A percentile compares a stretch with the other conserved stretches of the same genome.
phyloP scores from a whole-genome alignment of 2,888 invertebrate species.

The Latrodectus hesperus region DNA sequence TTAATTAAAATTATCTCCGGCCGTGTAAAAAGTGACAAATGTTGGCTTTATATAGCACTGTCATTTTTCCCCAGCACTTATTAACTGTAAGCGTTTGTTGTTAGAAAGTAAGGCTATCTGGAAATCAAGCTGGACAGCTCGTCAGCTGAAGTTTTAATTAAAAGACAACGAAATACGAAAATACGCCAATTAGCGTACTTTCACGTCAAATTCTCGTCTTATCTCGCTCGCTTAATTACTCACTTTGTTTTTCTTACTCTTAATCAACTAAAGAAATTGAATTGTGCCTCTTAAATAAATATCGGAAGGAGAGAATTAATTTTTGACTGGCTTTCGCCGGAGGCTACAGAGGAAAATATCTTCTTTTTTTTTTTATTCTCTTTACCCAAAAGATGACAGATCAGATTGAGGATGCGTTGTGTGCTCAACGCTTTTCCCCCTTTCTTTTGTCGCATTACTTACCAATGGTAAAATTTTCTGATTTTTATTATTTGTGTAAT shows the following conservation, averaged over 20 bases:
- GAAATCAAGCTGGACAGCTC: slow-evolving; percentile 44
- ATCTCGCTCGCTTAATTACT: slow-evolving; percentile 40
- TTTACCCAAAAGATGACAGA: neutral
- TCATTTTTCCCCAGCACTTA: slow-evolving; percentile 27
- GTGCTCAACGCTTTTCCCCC: too few relatives aligned
- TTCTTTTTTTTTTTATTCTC: neutral
- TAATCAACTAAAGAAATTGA: slow-evolving; percentile 44
- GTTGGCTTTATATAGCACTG: slow-evolving; percentile 16
- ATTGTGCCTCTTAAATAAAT: slow-evolving; percentile 49
- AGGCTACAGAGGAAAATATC: neutral
- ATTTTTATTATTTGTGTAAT: too few relatives aligned
- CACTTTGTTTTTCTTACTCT: slow-evolving; percentile 55
- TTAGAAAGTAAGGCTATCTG: slow-evolving; percentile 34
- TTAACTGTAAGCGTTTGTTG: slow-evolving; percentile 30
- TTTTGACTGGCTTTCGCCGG: slow-evolving; percentile 24
- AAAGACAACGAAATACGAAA: slow-evolving; percentile 60
- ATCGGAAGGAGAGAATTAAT: slow-evolving; percentile 38
- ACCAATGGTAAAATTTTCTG: too few relatives aligned
- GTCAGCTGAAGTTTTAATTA: slow-evolving; percentile 60
- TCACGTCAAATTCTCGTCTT: slow-evolving; percentile 56
- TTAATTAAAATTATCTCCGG: slow-evolving; percentile 39
- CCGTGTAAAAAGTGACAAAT: slow-evolving; percentile 19
- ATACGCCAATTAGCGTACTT: slow-evolving; percentile 58
- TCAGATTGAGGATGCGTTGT: too few relatives aligned
- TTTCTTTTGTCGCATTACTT: too few relatives aligned